Conservation (phyloP, 2,113 vertebrate species). For the Macheiramphus alcinus region DNA sequence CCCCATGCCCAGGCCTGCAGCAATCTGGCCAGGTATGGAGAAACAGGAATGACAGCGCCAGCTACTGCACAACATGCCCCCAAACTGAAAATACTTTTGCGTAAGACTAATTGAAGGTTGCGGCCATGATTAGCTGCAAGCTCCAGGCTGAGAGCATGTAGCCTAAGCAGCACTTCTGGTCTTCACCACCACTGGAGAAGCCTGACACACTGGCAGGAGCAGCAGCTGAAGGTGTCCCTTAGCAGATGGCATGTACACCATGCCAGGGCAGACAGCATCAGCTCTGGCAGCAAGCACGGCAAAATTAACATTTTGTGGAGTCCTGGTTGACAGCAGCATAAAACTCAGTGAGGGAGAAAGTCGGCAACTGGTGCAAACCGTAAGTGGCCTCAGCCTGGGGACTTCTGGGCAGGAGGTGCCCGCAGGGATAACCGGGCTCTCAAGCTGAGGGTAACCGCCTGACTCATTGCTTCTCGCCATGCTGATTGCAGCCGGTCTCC, state of each 20-base stretch:
- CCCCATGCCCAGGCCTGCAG: neutral
- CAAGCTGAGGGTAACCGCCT: neutral
- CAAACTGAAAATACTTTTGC: neutral
- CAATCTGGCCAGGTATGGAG: neutral
- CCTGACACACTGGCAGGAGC: neutral
- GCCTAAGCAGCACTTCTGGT: neutral
- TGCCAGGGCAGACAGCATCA: neutral
- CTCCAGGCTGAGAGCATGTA: neutral
- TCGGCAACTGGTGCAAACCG: neutral
- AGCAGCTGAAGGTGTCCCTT: neutral
- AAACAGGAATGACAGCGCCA: neutral
- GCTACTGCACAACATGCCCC: neutral
- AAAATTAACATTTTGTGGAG: neutral
- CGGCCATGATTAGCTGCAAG: neutral
- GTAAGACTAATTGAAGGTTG: neutral
- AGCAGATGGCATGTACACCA: neutral
- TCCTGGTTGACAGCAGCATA: neutral
- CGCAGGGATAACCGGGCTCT: neutral
- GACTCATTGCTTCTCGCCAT: neutral
- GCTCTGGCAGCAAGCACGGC: neutral
- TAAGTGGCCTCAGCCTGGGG: neutral
- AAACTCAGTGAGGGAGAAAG: conserved; percentile 5
- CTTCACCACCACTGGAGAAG: neutral
- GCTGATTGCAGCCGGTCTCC: neutral
- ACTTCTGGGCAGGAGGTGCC: neutral